These are phyloP conservation scores for Myotis vivesi DNA, from an alignment of 2,797 vertebrate genomes.

Conservation along the genomic window DNA sequence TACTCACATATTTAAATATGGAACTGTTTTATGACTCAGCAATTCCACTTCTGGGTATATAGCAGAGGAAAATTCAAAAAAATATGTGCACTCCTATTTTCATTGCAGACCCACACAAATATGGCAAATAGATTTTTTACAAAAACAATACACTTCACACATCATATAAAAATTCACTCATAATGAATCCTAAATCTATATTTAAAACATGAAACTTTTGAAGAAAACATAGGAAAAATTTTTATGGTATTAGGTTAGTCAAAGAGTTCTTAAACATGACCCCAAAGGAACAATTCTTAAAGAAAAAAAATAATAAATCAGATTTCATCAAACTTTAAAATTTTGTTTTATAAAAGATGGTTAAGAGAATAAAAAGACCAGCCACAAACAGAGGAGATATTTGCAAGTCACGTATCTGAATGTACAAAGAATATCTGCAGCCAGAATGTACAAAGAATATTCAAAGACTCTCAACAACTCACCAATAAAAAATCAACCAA, in stretches of 20 bases:
- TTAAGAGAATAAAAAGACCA: not conserved
- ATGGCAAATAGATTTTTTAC: not conserved
- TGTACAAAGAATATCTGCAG: not conserved
- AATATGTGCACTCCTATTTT: not conserved
- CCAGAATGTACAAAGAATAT: not conserved
- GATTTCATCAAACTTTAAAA: conserved; percentile 18
- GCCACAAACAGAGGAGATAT: not conserved
- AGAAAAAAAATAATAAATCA: not conserved
- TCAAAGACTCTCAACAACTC: not conserved
- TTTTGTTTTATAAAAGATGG: not conserved
- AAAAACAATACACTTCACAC: not conserved
- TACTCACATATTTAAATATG: not conserved
- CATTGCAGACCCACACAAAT: not conserved
- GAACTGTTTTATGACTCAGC: not conserved
- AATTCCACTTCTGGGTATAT: not conserved
- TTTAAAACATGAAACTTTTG: conserved; percentile 18
- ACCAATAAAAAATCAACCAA: not conserved
- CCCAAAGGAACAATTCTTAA: not conserved
- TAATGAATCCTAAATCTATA: not conserved
- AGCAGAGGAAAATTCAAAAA: not conserved
- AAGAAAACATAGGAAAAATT: not conserved
- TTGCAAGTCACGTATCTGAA: not conserved
- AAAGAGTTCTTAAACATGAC: not conserved
- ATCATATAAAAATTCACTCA: not conserved
- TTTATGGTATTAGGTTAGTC: not conserved